Evolutionary conservation across 2,113 vertebrate species (phyloP).

Genomic region (Melanocharis versteri): DNA sequence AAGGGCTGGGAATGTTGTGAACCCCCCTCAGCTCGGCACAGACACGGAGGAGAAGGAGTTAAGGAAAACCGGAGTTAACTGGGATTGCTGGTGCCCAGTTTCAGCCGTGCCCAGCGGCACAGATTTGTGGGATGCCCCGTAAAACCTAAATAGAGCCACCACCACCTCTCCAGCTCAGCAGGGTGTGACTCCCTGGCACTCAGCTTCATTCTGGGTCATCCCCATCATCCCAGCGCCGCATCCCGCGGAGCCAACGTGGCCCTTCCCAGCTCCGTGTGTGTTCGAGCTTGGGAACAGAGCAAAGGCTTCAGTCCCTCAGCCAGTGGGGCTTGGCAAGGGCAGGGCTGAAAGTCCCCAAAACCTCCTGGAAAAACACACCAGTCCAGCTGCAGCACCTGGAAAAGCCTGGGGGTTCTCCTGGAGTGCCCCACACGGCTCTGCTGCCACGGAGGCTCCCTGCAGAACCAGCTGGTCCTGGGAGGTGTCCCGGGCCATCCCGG

Average conservation of each 20-base stretch:
- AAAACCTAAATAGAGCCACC: not conserved
- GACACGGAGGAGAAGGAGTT: accelerated
- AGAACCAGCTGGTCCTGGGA: not conserved
- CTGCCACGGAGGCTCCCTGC: not conserved
- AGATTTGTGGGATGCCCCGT: not conserved
- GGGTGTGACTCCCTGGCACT: not conserved
- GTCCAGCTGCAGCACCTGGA: not conserved
- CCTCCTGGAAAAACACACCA: not conserved
- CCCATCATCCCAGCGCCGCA: not conserved
- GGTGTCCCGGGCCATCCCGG: accelerated
- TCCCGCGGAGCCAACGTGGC: accelerated
- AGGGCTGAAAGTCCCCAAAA: not conserved
- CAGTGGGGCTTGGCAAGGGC: accelerated
- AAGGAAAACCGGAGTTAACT: not conserved
- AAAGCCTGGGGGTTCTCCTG: not conserved
- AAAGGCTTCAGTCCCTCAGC: not conserved
- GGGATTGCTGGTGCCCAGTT: not conserved
- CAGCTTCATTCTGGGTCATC: not conserved
- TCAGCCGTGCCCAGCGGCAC: not conserved
- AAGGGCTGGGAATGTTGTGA: not conserved
- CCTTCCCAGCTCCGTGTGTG: not conserved
- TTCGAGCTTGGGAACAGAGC: not conserved
- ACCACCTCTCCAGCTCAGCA: not conserved
- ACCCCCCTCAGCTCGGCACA: not conserved
- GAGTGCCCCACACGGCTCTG: accelerated